phyloP scores from a whole-genome alignment of 2,113 vertebrate species.

The Rhodinocichla rosea region DNA sequence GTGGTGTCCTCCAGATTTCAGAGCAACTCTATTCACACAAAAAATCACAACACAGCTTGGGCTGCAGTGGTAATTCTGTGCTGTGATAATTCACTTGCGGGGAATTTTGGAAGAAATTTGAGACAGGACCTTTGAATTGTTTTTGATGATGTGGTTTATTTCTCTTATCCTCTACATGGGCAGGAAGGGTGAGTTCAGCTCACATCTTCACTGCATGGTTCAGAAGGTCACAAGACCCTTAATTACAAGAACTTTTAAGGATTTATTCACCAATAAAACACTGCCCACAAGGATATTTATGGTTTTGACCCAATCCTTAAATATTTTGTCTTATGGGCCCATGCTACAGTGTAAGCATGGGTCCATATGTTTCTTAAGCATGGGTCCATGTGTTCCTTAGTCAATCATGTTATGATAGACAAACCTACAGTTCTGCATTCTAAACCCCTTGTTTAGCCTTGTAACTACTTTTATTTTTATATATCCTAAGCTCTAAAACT shows the following conservation, averaged over 20 bases:
- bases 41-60: rapidly evolving
- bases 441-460: background rate
- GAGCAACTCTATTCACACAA: background rate
- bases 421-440: background rate
- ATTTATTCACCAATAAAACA: background rate
- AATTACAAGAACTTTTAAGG: background rate
- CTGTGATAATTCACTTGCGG: background rate
- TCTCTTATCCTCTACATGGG: background rate
- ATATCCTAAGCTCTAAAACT: background rate
- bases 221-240: background rate
- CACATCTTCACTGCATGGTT: background rate
- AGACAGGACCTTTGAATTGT: background rate
- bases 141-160: background rate
- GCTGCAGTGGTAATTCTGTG: background rate
- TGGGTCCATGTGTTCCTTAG: background rate
- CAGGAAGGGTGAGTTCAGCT: background rate
- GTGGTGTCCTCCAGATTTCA: background rate
- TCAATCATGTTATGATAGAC: background rate
- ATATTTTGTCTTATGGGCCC: background rate
- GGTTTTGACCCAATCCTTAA: background rate
- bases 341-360: background rate
- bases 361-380: too few relatives aligned
- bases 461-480: background rate
- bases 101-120: background rate
- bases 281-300: background rate